Evolutionary conservation across 2,888 invertebrate genomes (phyloP).

Genomic region (Hypercompe scribonia): DNA sequence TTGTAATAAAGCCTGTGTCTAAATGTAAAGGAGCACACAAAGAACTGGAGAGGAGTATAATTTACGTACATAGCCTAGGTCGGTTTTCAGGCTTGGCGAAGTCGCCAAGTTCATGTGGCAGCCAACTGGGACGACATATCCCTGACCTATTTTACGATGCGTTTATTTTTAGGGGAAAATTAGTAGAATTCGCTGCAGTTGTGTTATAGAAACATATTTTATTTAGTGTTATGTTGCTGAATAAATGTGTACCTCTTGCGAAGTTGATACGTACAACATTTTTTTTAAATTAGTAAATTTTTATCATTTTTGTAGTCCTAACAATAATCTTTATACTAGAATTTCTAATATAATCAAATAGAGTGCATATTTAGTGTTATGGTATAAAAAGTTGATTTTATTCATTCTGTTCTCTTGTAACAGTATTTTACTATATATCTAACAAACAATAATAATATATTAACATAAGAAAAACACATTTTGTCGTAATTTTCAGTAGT

Average conservation of each 20-base stretch:
- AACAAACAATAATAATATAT: too few relatives aligned
- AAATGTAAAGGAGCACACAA: constrained; percentile 45
- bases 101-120: constrained; percentile 62
- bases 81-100: constrained; percentile 56
- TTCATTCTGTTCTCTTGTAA: neutral
- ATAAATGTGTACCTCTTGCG: neutral
- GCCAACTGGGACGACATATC: constrained; percentile 71
- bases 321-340: too few relatives aligned
- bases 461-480: too few relatives aligned
- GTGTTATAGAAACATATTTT: constrained; percentile 23
- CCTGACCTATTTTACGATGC: constrained; percentile 63
- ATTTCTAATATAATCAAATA: too few relatives aligned
- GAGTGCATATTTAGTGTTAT: too few relatives aligned
- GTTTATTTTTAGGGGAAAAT: constrained; percentile 54
- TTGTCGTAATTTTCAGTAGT: too few relatives aligned
- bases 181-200: constrained; percentile 50
- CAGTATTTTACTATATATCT: neutral
- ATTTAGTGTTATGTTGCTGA: neutral
- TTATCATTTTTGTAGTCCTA: neutral
- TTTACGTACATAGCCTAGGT: constrained; percentile 50
- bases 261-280: neutral
- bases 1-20: constrained; percentile 47
- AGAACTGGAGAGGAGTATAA: constrained; percentile 53
- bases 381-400: neutral
- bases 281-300: neutral